Conservation (phyloP, 2,888 invertebrate species). For the Sphaerophoria rueppellii region DNA sequence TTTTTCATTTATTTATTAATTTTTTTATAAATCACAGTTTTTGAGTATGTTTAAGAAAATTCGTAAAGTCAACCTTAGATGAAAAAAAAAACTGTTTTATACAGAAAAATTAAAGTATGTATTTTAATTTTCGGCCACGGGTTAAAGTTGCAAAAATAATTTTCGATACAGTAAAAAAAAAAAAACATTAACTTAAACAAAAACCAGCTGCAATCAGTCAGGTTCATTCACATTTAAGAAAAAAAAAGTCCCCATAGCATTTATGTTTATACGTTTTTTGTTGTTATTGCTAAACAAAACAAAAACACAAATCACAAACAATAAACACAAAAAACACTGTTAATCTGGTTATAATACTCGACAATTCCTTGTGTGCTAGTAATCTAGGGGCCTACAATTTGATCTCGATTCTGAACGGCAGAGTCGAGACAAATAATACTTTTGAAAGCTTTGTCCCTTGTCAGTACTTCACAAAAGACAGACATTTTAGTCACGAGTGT, state of each 20-base stretch:
- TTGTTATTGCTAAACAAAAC: conserved; percentile 35
- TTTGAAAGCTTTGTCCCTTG: too few species aligned
- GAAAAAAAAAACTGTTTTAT: conserved; percentile 37
- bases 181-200: conserved; percentile 67
- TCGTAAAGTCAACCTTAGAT: conserved; percentile 30
- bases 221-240: conserved; percentile 70
- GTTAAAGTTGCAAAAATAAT: conserved; percentile 48
- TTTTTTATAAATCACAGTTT: conserved; percentile 26
- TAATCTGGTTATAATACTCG: too few species aligned
- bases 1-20: conserved; percentile 1
- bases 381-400: too few species aligned
- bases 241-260: conserved; percentile 63
- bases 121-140: conserved; percentile 53
- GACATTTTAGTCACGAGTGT: too few species aligned
- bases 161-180: conserved; percentile 3
- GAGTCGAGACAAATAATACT: too few species aligned
- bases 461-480: too few species aligned
- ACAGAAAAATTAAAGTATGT: conserved; percentile 23
- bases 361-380: too few species aligned
- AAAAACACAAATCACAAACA: conserved; percentile 43
- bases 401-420: too few species aligned
- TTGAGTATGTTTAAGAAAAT: conserved; percentile 43
- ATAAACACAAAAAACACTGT: conserved; percentile 31
- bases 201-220: conserved; percentile 77
- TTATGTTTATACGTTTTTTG: conserved; percentile 51